These are phyloP conservation scores for Otolemur crassicaudatus DNA, from an alignment of 2,797 vertebrate species.

Conservation along the genomic window DNA sequence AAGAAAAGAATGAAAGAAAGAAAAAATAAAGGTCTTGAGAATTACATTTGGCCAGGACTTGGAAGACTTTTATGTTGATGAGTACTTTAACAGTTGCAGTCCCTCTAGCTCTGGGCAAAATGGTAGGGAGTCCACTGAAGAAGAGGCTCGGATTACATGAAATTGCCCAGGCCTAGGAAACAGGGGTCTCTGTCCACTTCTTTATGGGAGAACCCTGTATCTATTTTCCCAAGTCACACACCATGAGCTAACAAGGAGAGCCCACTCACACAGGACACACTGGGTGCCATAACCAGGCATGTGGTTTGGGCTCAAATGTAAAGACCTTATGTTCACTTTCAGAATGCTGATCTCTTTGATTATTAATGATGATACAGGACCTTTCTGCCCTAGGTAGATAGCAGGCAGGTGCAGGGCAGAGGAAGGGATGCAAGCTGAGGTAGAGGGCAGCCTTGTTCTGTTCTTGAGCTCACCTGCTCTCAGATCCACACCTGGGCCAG, in stretches of 20 bases:
- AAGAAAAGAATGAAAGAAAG: too few relatives aligned
- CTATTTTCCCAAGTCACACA: not conserved
- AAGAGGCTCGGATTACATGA: too few relatives aligned
- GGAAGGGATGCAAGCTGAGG: not conserved
- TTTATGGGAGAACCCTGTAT: too few relatives aligned
- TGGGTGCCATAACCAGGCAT: not conserved
- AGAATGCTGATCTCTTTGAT: not conserved
- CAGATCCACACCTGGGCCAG: not conserved
- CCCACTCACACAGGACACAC: not conserved
- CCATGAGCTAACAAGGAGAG: not conserved
- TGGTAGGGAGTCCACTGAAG: too few relatives aligned
- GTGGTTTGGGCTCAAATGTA: not conserved
- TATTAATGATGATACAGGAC: not conserved
- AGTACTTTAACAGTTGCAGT: too few relatives aligned
- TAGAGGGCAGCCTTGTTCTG: not conserved
- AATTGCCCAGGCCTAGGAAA: too few relatives aligned
- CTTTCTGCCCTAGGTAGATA: not conserved
- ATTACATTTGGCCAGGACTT: too few relatives aligned
- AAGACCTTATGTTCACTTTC: not conserved
- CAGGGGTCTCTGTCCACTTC: too few relatives aligned
- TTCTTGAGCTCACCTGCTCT: not conserved
- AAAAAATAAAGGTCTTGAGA: too few relatives aligned
- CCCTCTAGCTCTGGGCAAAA: too few relatives aligned
- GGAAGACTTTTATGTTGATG: too few relatives aligned
- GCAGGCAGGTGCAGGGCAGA: not conserved